Percentiles rank a stretch among this genome's conserved stretches.
Evolutionary conservation across 2,113 vertebrate genomes (phyloP).

Genomic region (Psilopsiagon aurifrons): DNA sequence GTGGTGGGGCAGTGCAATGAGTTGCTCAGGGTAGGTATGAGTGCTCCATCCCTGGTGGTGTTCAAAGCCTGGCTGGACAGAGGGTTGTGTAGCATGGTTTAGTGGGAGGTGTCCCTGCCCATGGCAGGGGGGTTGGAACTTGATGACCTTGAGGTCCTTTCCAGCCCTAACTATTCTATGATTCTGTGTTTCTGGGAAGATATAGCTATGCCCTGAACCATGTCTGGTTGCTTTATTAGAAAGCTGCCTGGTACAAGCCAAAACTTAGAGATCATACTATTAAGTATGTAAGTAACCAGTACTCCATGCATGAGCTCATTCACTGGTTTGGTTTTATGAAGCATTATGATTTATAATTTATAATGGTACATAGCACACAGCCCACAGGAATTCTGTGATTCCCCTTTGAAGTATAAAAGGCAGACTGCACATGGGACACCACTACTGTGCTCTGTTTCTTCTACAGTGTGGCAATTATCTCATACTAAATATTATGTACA

Average conservation of each 20-base stretch:
- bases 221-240: not conserved
- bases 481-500: not conserved
- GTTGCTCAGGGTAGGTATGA: no score
- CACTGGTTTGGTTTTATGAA: not conserved
- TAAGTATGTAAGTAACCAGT: not conserved
- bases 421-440: not conserved
- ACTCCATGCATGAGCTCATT: not conserved
- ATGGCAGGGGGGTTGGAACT: no score
- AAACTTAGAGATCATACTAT: not conserved
- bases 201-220: not conserved
- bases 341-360: not conserved
- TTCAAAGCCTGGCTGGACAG: no score
- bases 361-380: not conserved
- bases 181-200: not conserved
- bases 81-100: no score
- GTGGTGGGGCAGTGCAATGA: no score
- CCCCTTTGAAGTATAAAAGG: not conserved
- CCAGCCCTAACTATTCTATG: no score
- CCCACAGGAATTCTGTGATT: not conserved
- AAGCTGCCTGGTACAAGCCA: not conserved
- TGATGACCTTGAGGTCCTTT: no score
- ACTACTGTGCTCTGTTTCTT: not conserved
- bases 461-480: not conserved
- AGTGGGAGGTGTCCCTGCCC: no score
- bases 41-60: no score